Evolutionary conservation across 2,797 vertebrate species (phyloP).

Genomic region (Fistularia commersonii): DNA sequence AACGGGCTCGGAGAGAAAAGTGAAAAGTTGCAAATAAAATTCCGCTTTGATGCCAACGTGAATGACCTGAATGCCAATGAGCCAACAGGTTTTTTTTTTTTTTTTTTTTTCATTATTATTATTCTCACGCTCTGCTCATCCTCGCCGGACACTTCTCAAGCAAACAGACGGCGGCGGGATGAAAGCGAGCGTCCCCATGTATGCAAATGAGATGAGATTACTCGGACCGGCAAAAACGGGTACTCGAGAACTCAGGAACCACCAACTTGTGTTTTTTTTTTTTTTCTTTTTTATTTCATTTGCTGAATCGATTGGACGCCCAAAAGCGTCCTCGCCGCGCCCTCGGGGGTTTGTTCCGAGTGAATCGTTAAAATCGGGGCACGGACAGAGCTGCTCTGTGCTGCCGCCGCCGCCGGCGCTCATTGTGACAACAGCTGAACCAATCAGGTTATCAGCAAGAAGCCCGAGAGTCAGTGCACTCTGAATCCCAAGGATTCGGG

Average conservation of each 20-base stretch:
- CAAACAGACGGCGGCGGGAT: conserved; percentile 11
- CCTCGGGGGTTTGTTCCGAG: conserved; percentile 40
- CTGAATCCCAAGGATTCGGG: too few species aligned
- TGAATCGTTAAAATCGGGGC: conserved; percentile 43
- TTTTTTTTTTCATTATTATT: too few species aligned
- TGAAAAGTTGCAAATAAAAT: conserved; percentile 21
- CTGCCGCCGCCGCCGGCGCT: conserved; percentile 16
- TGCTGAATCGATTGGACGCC: conserved; percentile 59
- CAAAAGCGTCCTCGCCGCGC: conserved; percentile 31
- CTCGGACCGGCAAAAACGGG: conserved; percentile 27
- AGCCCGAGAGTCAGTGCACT: conserved; percentile 22
- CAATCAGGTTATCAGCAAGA: conserved; percentile 29
- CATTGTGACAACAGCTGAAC: conserved; percentile 43
- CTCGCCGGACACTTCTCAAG: conserved; percentile 13
- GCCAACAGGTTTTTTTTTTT: too few species aligned
- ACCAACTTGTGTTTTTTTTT: too few species aligned
- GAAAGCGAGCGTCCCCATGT: conserved; percentile 13
- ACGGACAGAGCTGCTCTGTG: conserved; percentile 40
- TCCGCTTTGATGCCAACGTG: conserved; percentile 41
- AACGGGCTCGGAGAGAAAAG: conserved; percentile 39
- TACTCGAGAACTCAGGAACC: conserved; percentile 49
- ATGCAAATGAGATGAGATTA: conserved; percentile 22
- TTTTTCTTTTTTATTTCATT: conserved; percentile 54
- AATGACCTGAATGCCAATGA: conserved; percentile 47
- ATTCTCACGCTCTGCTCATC: conserved; percentile 35